Base-by-base conservation (phyloP, 2,888 invertebrate species). In the Adela reaumurella region DNA sequence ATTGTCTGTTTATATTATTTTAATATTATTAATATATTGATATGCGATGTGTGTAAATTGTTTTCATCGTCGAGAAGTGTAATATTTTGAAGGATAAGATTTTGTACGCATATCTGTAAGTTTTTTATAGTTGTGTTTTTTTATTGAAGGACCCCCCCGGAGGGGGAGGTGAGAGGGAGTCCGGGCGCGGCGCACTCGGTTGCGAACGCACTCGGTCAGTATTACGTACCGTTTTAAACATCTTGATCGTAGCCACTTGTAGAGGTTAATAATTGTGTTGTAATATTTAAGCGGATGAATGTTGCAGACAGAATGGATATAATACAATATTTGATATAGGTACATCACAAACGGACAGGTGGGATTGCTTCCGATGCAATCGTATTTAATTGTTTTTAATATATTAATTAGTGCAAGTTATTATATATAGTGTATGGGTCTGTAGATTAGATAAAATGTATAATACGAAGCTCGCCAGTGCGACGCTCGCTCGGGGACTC, bases 61-160 rank as follows among this genome's bases (percentile, higher is more conserved):
- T 35, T 71, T 72, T 74, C 74, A 76, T 73, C 70, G 65, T 66
- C 67, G 63, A 60, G 64, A 65, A 63, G 67, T 63, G 61, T 65
- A 19, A 66, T 65, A 62, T 62, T 62, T 61, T 55, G 70, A 67
- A 55, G 65, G 65, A 67, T 72, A 72, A 63, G 64, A 62, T 65
- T 74, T 77, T 77, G 68, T 74, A 76, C 70, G 76, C 74, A 71
- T 77, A 73, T 74, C 72, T 70, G 59, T 76, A 76, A 76, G 76
- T 76, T 74, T 74, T 73, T 76, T 77, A 74, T 70, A 76, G 68
- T 74, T 72, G 72, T 74, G 76, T 74, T 74, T 73, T 69, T 73
- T 67, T 64, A 68, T 70, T 66, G 64, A 68, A 70, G 68, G 66
- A 64, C 60, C 59, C 64, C 62, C 64, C 63, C 24, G 17, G 18